Conservation (phyloP, 2,113 vertebrate genomes). For the human (Homo sapiens) region GRCh38 chrX:36212001-36212500, state of each 20-base stretch:
- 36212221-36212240: background rate
- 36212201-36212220: background rate
- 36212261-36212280: background rate
- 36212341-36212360: background rate
- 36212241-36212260: background rate
- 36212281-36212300: background rate
- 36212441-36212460: background rate
- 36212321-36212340: background rate
- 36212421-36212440: background rate
- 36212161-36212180: conserved; percentile 96
- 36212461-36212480: background rate
- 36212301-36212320: background rate
- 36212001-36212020: conserved; percentile 92
- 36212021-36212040: conserved; percentile 90
- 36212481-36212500: background rate
- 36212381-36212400: background rate
- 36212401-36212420: background rate
- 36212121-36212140: conserved; percentile 78
- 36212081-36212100: conserved; percentile 88
- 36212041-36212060: conserved; percentile 91
- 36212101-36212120: too few species aligned
- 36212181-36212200: conserved; percentile 82
- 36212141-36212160: conserved; percentile 96
- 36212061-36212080: conserved; percentile 91
- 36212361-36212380: background rate